These are phyloP conservation scores for Pocillopora meandrina DNA, from an alignment of 92 coral and sea anemone species.

Conservation along the genomic window DNA sequence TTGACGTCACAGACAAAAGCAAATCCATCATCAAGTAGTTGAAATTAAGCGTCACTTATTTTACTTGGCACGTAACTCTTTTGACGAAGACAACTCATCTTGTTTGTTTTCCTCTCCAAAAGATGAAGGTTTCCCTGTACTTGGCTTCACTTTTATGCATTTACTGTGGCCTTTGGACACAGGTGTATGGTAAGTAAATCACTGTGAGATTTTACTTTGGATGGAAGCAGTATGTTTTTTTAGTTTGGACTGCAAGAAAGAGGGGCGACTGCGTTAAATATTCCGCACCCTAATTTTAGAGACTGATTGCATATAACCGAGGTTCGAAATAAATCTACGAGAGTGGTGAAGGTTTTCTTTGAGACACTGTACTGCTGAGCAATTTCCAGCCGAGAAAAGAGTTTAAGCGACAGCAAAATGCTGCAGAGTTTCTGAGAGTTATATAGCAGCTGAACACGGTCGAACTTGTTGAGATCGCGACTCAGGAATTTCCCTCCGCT, in stretches of 20 bases:
- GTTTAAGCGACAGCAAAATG: background rate
- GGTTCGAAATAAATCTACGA: background rate
- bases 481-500: no score
- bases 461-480: no score
- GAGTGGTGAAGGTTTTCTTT: background rate
- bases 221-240: background rate
- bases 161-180: background rate
- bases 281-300: no score
- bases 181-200: constrained; percentile 6
- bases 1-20: constrained; percentile 34
- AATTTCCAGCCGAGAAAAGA: background rate
- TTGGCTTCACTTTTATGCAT: background rate
- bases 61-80: background rate
- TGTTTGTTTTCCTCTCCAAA: no score
- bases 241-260: background rate
- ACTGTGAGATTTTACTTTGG: no score
- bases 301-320: no score
- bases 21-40: background rate
- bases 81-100: background rate
- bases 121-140: background rate
- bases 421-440: background rate
- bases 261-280: background rate
- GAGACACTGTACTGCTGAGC: background rate
- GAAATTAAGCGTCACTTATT: constrained; percentile 8
- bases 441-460: background rate